phyloP scores from a whole-genome alignment of 2,113 vertebrate species.

The Heliornis fulica region DNA sequence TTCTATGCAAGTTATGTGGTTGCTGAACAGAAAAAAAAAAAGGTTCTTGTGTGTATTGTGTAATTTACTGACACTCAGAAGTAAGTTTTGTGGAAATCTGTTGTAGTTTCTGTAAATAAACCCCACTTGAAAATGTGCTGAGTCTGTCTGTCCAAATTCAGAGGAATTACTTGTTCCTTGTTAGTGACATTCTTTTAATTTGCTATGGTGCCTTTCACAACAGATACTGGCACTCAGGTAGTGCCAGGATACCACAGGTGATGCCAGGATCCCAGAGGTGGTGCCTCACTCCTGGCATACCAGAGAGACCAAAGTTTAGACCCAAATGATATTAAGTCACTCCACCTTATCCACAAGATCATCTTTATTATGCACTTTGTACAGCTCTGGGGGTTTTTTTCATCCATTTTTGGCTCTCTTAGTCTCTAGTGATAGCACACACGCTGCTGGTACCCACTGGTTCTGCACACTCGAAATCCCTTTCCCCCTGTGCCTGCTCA shows the following conservation, averaged over 20 bases:
- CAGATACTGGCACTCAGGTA: background rate
- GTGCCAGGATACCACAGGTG: background rate
- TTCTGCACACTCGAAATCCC: background rate
- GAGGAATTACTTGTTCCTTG: background rate
- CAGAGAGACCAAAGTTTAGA: background rate
- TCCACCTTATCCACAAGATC: background rate
- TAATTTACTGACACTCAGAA: conserved; percentile 24
- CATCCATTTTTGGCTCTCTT: background rate
- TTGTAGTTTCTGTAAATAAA: conserved; percentile 49
- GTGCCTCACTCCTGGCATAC: fast-evolving
- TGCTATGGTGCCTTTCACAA: background rate
- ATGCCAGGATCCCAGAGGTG: background rate
- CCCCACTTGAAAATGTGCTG: background rate
- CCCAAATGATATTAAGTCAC: background rate
- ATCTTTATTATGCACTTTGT: background rate
- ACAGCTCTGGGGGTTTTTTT: background rate
- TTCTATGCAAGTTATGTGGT: background rate
- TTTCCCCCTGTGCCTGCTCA: background rate
- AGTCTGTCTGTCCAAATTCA: background rate
- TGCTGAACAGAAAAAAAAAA: background rate
- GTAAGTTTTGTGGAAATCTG: background rate
- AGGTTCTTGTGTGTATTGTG: background rate
- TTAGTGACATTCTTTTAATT: background rate
- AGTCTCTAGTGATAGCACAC: background rate
- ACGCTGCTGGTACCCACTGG: background rate